Base-by-base conservation (phyloP, 2,797 vertebrate genomes). In the Bufotes viridis region DNA sequence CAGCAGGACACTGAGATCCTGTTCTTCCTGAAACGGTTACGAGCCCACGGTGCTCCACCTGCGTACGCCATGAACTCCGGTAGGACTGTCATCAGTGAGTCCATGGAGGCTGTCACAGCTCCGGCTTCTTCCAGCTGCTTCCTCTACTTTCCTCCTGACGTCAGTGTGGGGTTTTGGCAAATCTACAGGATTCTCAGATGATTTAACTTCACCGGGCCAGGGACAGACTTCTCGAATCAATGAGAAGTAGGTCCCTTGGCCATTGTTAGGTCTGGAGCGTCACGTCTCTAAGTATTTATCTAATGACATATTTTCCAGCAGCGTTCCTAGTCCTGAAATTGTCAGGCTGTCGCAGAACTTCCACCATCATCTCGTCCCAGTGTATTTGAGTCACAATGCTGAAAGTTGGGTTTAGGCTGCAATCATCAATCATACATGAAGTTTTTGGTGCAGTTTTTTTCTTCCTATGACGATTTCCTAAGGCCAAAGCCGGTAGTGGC, bases 51-150 rank as follows among this genome's bases (percentile, higher is more conserved):
- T 74, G 29, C 49, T 74, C 15, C 49, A 17, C 13, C 10, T 75
- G 72, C 53, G 2, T 75, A 2, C 3, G 20, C 6, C 49, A 22
- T 84, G 82, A 84, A 76, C 70, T 78, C 18, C n/a, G 42, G 20
- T 22, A 74, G 72, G 18, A 63, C 17, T 55, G 58, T 63, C 55
- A 49, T 90, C 8, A 51, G 53, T 65, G 65, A 63, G 87, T 55
- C 81, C 51, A 49, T 51, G 10, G 74, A 58, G 69, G 89, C 87
- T 1, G 6, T 20, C 29, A 61, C 34, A 69, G 76, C 29, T 20
- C 78, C 67, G 29, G 78, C 78, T 18, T 74, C 84, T 84, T 87
- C 63, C 90, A 91, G 90, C 87, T 90, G 88, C 53, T 51, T 20
- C 26, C 83, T 82, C 72, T 91, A 18, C 0, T 12, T 74, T 84